phyloP scores from a whole-genome alignment of 23 tunicate genomes.

The Trididemnum miniatum region DNA sequence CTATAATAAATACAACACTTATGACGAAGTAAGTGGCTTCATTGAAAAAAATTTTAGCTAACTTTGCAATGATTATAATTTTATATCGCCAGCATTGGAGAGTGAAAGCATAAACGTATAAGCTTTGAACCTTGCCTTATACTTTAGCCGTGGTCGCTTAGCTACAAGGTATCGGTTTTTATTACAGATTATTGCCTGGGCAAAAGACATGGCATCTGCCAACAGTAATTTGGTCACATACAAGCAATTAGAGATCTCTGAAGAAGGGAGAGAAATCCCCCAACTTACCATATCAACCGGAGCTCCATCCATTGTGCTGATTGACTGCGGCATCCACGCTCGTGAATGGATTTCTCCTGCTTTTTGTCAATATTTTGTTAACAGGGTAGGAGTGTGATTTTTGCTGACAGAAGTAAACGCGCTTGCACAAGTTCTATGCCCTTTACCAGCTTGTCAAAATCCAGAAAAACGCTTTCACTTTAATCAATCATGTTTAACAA shows the following conservation, averaged over 20 bases:
- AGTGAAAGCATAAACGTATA: background rate
- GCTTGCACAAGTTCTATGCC: background rate
- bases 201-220: slow-evolving; percentile 41
- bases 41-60: background rate
- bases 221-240: slow-evolving; percentile 22
- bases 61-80: too few relatives aligned
- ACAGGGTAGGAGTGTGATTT: slow-evolving; percentile 41
- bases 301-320: slow-evolving; percentile 47
- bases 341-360: slow-evolving; percentile 99
- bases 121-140: background rate
- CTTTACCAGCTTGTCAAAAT: too few relatives aligned
- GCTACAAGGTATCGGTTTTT: too few relatives aligned
- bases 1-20: slow-evolving; percentile 73
- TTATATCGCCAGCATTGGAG: background rate
- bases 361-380: slow-evolving; percentile 91
- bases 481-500: too few relatives aligned
- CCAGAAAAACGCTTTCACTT: background rate
- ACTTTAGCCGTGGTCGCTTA: too few relatives aligned
- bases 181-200: slow-evolving; percentile 44
- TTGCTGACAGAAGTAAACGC: background rate
- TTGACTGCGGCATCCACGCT: slow-evolving; percentile 99
- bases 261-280: slow-evolving; percentile 72
- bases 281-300: slow-evolving; percentile 24
- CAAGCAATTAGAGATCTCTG: background rate
- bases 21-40: slow-evolving; percentile 48